Evolutionary conservation across 2,888 invertebrate genomes (phyloP).

Genomic region (Eledona agricola): DNA sequence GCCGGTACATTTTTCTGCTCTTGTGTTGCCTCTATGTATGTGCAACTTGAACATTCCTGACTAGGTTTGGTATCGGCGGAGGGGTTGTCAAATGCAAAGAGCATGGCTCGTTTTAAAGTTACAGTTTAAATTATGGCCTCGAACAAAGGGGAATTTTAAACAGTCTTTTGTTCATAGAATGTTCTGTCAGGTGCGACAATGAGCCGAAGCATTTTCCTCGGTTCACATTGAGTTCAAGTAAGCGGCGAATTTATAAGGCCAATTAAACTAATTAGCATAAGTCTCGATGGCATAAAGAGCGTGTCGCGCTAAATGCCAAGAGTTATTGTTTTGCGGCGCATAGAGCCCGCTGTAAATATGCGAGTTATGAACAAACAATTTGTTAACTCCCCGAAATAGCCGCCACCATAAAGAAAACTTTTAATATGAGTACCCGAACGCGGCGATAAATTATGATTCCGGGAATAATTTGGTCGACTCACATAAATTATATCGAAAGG

Average conservation of each 20-base stretch:
- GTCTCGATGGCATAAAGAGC: slow-evolving; percentile 18
- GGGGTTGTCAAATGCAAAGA: no score
- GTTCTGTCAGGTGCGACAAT: slow-evolving; percentile 28
- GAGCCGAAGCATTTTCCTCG: slow-evolving; percentile 20
- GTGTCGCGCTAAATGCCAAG: slow-evolving; percentile 11
- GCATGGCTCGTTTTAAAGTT: slow-evolving; percentile 6
- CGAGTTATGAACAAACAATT: slow-evolving; percentile 33
- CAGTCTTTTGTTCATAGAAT: slow-evolving; percentile 25
- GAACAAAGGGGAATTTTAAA: slow-evolving; percentile 29
- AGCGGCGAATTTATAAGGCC: slow-evolving; percentile 19
- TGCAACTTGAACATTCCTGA: no score
- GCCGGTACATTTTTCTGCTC: no score
- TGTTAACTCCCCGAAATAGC: slow-evolving; percentile 25
- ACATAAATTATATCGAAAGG: slow-evolving; percentile 50
- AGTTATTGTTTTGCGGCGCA: slow-evolving; percentile 18
- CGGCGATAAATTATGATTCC: slow-evolving; percentile 46
- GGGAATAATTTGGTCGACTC: slow-evolving; percentile 49
- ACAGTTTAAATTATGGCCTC: slow-evolving; percentile 14
- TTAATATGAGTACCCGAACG: slow-evolving; percentile 38
- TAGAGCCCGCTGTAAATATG: slow-evolving; percentile 13
- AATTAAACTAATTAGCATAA: slow-evolving; percentile 32
- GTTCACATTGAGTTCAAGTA: slow-evolving; percentile 22
- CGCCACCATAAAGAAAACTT: slow-evolving; percentile 37
- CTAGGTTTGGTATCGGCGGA: no score
- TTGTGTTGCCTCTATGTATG: no score